Evolutionary conservation across 2,797 vertebrate genomes (phyloP).

Genomic region (Cuculus canorus): DNA sequence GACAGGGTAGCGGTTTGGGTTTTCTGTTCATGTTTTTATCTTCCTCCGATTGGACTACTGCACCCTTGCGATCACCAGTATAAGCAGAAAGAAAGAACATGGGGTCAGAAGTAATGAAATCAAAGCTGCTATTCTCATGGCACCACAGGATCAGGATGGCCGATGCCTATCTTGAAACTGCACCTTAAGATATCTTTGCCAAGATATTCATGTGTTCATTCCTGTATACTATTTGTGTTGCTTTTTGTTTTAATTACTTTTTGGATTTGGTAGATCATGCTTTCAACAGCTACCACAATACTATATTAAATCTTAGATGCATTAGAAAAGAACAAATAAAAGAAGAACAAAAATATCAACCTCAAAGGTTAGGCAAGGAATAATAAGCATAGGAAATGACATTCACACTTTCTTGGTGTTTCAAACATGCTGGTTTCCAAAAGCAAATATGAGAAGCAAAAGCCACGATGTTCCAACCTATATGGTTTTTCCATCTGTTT

Average conservation of each 20-base stretch:
- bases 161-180: not conserved
- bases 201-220: not conserved
- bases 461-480: not conserved
- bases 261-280: not conserved
- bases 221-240: not conserved
- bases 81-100: not conserved
- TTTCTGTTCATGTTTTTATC: not conserved
- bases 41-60: not conserved
- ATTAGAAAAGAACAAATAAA: not conserved
- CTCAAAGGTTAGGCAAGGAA: not conserved
- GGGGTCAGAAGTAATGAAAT: not conserved
- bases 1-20: rapidly evolving
- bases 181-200: not conserved
- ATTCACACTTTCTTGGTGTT: not conserved
- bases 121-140: not conserved
- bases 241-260: not conserved
- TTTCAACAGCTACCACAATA: not conserved
- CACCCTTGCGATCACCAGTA: not conserved
- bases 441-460: not conserved
- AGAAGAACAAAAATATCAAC: not conserved
- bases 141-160: not conserved
- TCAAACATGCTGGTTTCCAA: not conserved
- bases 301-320: not conserved
- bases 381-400: not conserved
- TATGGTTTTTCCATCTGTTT: not conserved